Evolutionary conservation across 2,888 invertebrate species (phyloP).

Genomic region (Acleris literana): DNA sequence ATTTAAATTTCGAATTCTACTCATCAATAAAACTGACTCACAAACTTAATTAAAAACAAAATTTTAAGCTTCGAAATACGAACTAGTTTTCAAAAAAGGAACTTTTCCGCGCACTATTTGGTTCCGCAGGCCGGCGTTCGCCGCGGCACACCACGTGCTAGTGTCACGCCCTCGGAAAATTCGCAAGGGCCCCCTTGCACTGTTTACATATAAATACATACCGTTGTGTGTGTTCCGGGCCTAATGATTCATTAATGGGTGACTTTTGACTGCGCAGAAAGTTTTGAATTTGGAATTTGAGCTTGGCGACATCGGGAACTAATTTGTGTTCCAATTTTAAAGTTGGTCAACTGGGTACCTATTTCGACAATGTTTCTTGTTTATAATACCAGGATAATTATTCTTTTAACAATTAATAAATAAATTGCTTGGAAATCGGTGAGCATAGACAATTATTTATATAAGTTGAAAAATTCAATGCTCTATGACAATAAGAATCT

Average conservation of each 20-base stretch:
- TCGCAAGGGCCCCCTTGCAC: conserved; percentile 66
- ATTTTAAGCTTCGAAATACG: conserved; percentile 9
- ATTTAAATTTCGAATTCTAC: not conserved
- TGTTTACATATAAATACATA: conserved; percentile 46
- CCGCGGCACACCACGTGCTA: conserved; percentile 76
- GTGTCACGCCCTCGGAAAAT: conserved; percentile 76
- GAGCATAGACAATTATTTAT: too few relatives aligned
- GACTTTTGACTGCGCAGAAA: conserved; percentile 55
- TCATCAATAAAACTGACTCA: not conserved
- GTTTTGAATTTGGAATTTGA: conserved; percentile 37
- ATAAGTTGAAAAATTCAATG: too few relatives aligned
- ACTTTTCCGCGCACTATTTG: conserved; percentile 41
- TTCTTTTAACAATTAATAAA: too few relatives aligned
- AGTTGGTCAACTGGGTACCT: not conserved
- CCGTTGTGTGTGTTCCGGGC: conserved; percentile 59
- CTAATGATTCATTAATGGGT: conserved; percentile 77
- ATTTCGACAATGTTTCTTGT: not conserved
- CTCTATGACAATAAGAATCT: too few relatives aligned
- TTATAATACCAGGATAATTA: too few relatives aligned
- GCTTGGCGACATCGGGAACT: conserved; percentile 17
- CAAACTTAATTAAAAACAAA: not conserved
- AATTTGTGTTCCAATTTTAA: conserved; percentile 27
- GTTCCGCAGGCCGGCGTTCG: conserved; percentile 71
- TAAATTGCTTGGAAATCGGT: too few relatives aligned
- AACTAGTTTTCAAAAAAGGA: conserved; percentile 39